Base-by-base conservation (phyloP, 1,140 invertebrate genomes). In the Hylyphantes graminicola region DNA sequence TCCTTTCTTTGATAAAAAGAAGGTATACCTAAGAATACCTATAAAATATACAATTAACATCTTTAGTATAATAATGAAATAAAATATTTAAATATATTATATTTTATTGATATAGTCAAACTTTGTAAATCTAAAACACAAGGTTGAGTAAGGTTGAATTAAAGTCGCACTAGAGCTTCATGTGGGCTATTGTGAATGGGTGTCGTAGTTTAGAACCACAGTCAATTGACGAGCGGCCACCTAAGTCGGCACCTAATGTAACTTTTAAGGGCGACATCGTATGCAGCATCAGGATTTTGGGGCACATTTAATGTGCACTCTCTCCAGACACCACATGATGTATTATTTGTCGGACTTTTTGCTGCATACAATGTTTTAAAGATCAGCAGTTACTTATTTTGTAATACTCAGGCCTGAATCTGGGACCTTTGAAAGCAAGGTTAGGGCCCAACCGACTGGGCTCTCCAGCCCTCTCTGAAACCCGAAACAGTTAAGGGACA, bases 11-110 rank as follows among this genome's bases (percentile, higher is more conserved):
- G 63, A 50, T 67, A 6, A 67, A 68, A 13, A 51, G 61, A 21
- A 21, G 64, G 73, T 50, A 84, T 59, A 59, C 81, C 81, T 13
- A 75, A 11, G 12, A 51, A 51, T 50, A 84, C 15, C 81, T 84
- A 59, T 9, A 68, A 76, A 74, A 19, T 17, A 70, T 54, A 59
- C n/a, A 70, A 11, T 12, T 17, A 65, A 67, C 19, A 7, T 10
- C 9, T 8, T 55, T 11, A 55, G 19, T 50, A 51, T 12, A 55
- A n/a, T 19, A 9, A 74, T 35, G 35, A 55, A 9, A 7, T 74
- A 55, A 55, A 12, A 55, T 55, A 50, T 9, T 54, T 54, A 9
- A 12, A 74, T 35, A 74, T 2, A 19, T 13, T 57, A n/a, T 55
- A 35, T 10, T 55, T 55, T 74, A 13, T 13, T n/a, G 57, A 11